These are phyloP conservation scores for Bubo scandiacus DNA, from an alignment of 2,113 vertebrate species.

Conservation along the genomic window DNA sequence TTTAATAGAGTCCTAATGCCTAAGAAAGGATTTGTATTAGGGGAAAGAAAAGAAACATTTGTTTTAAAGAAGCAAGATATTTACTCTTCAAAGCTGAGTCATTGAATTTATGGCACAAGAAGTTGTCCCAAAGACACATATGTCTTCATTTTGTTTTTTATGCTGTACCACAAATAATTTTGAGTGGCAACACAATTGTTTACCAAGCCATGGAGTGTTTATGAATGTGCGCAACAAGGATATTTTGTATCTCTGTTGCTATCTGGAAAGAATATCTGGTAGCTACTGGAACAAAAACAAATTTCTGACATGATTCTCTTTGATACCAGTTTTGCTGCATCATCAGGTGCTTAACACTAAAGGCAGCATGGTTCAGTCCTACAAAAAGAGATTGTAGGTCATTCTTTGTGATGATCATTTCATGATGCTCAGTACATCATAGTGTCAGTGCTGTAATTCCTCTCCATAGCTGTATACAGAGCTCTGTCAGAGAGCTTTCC, in stretches of 20 bases:
- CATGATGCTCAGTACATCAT: neutral
- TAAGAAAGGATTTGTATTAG: constrained; percentile 45
- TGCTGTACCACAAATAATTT: neutral
- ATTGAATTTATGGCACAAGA: constrained; percentile 13
- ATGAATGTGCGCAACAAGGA: neutral
- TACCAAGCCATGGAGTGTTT: neutral
- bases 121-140: constrained; percentile 6
- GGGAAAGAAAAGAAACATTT: constrained; percentile 37
- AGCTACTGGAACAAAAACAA: neutral
- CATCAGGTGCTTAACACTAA: neutral
- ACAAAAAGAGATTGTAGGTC: neutral
- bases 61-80: constrained; percentile 52
- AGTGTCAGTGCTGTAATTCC: neutral
- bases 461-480: neutral
- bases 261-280: neutral
- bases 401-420: neutral
- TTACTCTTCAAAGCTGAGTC: constrained; percentile 58
- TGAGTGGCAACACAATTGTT: neutral
- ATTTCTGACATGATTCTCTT: neutral
- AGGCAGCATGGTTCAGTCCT: neutral
- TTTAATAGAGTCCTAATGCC: constrained; percentile 50
- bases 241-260: neutral
- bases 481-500: neutral
- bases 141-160: neutral
- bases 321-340: neutral